Base-by-base conservation (phyloP, 2,113 vertebrate species). In the Uria lomvia region DNA sequence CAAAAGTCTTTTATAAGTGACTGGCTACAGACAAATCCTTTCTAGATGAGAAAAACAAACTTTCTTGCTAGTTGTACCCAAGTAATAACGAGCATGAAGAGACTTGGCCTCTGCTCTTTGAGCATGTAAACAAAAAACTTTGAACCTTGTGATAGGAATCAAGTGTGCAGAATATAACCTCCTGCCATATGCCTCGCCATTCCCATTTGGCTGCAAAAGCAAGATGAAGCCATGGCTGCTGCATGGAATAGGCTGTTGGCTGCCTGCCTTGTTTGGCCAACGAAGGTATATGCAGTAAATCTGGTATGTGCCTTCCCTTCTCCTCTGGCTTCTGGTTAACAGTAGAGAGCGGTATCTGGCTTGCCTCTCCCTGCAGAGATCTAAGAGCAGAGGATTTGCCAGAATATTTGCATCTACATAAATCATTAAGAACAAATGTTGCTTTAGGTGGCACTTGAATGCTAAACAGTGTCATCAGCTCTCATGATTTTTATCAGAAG, bases 161-260 rank as follows among this genome's bases (percentile, higher is more conserved):
- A 90, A 80, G 56, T 83, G 32, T 43, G 15, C 55, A 86, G 60
- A 93, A 78, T 68, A 94, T 38, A 94, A 72, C 66, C 91, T 91
- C 87, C 81, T 96, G 77, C 84, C 81, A 52, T 53, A 59, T 30
- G 49, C 93, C 72, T 94, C 6, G 1, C 78, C 53, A 70, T 94
- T 91, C 92, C 94, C 89, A 93, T 84, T 85, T 93, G 96, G 74
- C 92, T 97, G 85, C 75, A 96, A 92, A 91, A 95, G 86, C 73
- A 87, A 65, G 88, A 70, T 7, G 32, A 88, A 93, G 49, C 72
- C 62, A 58, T 38, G 56, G 67, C 2, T 84, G 78, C 74, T 73
- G 52, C n/a, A 49, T 38, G 62, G 73, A 91, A 59, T 14, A 55
- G 72, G 50, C 62, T 86, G 62, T 27, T 94, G 89, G 93, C 76